A percentile compares a stretch with the other conserved stretches of the same genome.
These are phyloP conservation scores for Scelioninae gen. 2 DNA, from an alignment of 2,888 invertebrate genomes.

Conservation along the genomic window DNA sequence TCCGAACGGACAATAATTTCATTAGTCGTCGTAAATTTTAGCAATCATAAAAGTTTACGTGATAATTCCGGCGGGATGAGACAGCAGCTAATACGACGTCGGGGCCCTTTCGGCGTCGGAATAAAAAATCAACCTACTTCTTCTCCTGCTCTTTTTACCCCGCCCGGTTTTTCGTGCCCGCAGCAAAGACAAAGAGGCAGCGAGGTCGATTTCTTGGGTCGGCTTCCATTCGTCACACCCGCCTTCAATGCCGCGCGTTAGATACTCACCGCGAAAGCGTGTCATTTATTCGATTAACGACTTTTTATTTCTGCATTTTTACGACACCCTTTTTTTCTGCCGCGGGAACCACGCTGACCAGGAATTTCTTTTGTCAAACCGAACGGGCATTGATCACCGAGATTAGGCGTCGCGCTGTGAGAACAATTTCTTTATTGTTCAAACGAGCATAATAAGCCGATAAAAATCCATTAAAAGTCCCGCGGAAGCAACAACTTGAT, in stretches of 20 bases:
- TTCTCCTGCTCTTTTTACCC: slow-evolving; percentile 41
- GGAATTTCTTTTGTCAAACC: slow-evolving; percentile 54
- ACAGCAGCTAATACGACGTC: slow-evolving; percentile 42
- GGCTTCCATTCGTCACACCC: slow-evolving; percentile 59
- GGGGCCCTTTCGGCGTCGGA: slow-evolving; percentile 42
- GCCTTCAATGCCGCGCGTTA: slow-evolving; percentile 59
- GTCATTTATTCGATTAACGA: slow-evolving; percentile 63
- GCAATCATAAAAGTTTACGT: slow-evolving; percentile 49
- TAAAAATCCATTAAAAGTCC: slow-evolving; percentile 16
- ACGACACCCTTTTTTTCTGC: slow-evolving; percentile 20
- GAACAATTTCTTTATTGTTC: slow-evolving; percentile 15
- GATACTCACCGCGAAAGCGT: slow-evolving; percentile 62
- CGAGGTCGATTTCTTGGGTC: slow-evolving; percentile 55
- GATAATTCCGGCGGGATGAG: slow-evolving; percentile 53
- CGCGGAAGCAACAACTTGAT: slow-evolving; percentile 40
- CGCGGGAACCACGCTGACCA: slow-evolving; percentile 24
- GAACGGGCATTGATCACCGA: slow-evolving; percentile 22
- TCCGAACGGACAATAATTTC: slow-evolving; percentile 40
- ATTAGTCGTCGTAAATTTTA: slow-evolving; percentile 54
- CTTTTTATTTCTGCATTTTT: slow-evolving; percentile 57
- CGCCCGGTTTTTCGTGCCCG: slow-evolving; percentile 38
- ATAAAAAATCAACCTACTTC: slow-evolving; percentile 46
- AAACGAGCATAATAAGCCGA: background rate
- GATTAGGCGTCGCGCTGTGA: slow-evolving; percentile 13
- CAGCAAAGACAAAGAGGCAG: slow-evolving; percentile 55